Evolutionary conservation across 2,797 vertebrate species (phyloP), one percentile per base, ranked within the genome.

Genomic region (Smutsia gigantea): DNA sequence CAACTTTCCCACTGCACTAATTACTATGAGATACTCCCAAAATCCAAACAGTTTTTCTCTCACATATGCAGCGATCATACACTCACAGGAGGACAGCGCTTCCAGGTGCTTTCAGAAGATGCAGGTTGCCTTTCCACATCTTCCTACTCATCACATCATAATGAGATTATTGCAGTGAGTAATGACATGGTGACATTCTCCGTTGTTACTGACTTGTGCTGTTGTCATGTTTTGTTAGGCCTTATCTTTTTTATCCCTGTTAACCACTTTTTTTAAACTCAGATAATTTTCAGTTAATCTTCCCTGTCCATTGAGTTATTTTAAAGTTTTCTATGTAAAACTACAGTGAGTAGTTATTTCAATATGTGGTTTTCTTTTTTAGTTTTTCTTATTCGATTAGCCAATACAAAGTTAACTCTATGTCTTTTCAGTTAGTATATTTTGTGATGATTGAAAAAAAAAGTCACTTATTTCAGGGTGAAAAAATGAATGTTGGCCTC

Each of bases 391-490:
- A 66, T 68, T 75, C 1, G 19, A 17, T 87, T 59, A 91, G 25
- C 63, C 71, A 18, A 90, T 87, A 49, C 8, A 66, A 92, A 94
- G 10, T 18, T 75, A 87, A 91, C 64, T 0, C 0, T 17, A 4
- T 46, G 1, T 61, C 21, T 90, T 85, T 95, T 82, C 27, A 86
- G 1, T 82, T 61, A 49, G 42, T 63, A 51, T 0, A n/a, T 78
- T 57, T 88, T 63, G n/a, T 78, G 6, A 69, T 27, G 78, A 31
- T 55, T 87, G 27, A 78, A 96, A 94, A 93, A 93, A 68, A 92
- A 82, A 27, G 1, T 46, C 3, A 11, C 37, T 77, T 74, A 4
- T 72, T 82, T 42, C 13, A 75, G 8, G 61, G 71, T 95, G 57
- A 12, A 72, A 93, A 94, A 92, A 31, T 87, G 8, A 79, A 51